A percentile compares a stretch with the other conserved stretches of the same genome.
phyloP scores from a whole-genome alignment of 2,113 vertebrate genomes.

The Onychostoma macrolepis region DNA sequence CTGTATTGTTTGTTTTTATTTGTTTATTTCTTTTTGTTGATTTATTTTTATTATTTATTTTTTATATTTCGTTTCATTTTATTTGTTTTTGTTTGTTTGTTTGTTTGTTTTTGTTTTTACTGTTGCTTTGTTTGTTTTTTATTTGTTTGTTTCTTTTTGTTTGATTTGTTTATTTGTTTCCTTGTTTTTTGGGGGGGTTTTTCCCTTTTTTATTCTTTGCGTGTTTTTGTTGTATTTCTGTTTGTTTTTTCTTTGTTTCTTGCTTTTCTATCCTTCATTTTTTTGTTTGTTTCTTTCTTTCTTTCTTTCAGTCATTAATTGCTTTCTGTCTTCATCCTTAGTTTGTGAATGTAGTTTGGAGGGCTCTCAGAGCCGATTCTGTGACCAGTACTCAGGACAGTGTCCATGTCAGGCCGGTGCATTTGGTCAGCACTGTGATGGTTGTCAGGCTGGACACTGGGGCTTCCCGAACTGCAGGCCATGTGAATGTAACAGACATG shows the following conservation, averaged over 20 bases:
- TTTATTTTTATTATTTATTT: not conserved
- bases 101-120: not conserved
- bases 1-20: not conserved
- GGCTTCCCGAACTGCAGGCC: conserved; percentile 89
- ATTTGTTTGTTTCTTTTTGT: not conserved
- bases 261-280: not conserved
- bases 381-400: conserved; percentile 84
- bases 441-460: conserved; percentile 90
- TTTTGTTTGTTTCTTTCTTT: not conserved
- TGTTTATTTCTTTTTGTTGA: not conserved
- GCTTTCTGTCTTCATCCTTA: conserved; percentile 58
- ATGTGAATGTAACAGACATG: conserved; percentile 88
- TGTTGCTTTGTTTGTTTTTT: not conserved
- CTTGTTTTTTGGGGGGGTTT: too few species aligned
- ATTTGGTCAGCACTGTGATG: conserved; percentile 85
- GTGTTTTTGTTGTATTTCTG: not conserved
- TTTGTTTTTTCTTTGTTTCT: not conserved
- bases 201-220: not conserved
- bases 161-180: not conserved
- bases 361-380: conserved; percentile 83
- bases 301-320: not conserved
- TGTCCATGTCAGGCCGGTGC: conserved; percentile 87
- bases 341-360: conserved; percentile 88
- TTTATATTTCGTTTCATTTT: not conserved
- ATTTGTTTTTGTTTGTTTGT: not conserved